Base-by-base conservation (phyloP, 2,797 vertebrate species). In the Myioborus melanocephalus region DNA sequence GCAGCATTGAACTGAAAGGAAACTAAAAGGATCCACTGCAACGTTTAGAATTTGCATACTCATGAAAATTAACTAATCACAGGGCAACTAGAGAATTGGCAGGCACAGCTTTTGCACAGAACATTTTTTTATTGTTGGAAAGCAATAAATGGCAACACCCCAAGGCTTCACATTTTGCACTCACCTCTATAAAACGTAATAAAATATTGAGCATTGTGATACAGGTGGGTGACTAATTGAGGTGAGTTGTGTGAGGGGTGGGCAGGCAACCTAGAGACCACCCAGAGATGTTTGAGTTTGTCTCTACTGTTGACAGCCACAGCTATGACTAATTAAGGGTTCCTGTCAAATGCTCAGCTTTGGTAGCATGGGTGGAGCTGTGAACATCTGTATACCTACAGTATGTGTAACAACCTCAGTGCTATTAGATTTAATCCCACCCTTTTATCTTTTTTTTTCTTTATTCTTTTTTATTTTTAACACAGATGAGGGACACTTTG, bases 221-320 rank as follows among this genome's bases (percentile, higher is more conserved):
- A 86, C 77, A 91, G 71, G 77, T 92, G 79, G 59, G 53, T 83
- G 71, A 90, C 71, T 94, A 92, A 92, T 85, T 90, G 78, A 68
- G 86, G 75, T 10, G 64, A 50, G 65, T 14, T 27, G 22, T 87
- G 28, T 72, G 61, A 92, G 57, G 57, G 32, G 24, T 0, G 4
- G 55, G 43, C 72, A 90, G 44, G 44, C 55, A 71, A 72, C n/a
- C 59, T 81, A 50, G 35, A 64, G 89, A 95, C 80, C 92, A 95
- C 85, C 56, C 66, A 84, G 84, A n/a, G 35, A 6, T 89, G 56
- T 94, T 77, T 82, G 83, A 83, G 26, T 91, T 89, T 93, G 60
- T 21, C 19, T 88, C 26, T 60, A 1, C 43, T 82, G 35, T 56
- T 79, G 89, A 91, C 85, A 93, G 52, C 18, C 34, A 18, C 63